A percentile compares a stretch with the other conserved stretches of the same genome.
Evolutionary conservation across 2,797 vertebrate species (phyloP).

Genomic region (Schizopygopsis pylzovi): DNA sequence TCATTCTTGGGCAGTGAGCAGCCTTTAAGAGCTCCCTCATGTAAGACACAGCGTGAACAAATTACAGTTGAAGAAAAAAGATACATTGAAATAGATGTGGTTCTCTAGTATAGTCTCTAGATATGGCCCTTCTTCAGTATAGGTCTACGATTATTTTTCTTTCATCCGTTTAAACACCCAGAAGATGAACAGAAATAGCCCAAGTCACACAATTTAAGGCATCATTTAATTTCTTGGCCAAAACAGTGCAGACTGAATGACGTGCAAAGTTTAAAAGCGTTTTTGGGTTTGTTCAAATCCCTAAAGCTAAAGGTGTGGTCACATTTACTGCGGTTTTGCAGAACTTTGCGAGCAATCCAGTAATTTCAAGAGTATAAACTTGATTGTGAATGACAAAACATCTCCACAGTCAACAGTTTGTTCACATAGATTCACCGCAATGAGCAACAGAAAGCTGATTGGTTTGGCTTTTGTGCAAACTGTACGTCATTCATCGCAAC

Average conservation of each 20-base stretch:
- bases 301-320: background rate
- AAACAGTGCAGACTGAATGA: background rate
- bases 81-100: background rate
- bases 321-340: background rate
- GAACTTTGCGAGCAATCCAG: background rate
- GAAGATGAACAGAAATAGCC: background rate
- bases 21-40: background rate
- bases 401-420: background rate
- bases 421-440: background rate
- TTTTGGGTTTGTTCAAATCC: background rate
- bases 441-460: background rate
- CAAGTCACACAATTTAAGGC: background rate
- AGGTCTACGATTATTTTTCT: no score
- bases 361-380: background rate
- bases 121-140: background rate
- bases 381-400: background rate
- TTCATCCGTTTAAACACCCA: background rate
- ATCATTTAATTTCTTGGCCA: background rate
- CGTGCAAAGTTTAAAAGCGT: background rate
- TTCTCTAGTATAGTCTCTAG: background rate
- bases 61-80: background rate
- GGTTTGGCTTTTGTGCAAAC: background rate
- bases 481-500: background rate
- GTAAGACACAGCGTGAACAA: background rate
- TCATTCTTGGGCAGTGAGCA: background rate